Base-by-base conservation (phyloP, 2,888 invertebrate species). In the Litoditis marina region DNA sequence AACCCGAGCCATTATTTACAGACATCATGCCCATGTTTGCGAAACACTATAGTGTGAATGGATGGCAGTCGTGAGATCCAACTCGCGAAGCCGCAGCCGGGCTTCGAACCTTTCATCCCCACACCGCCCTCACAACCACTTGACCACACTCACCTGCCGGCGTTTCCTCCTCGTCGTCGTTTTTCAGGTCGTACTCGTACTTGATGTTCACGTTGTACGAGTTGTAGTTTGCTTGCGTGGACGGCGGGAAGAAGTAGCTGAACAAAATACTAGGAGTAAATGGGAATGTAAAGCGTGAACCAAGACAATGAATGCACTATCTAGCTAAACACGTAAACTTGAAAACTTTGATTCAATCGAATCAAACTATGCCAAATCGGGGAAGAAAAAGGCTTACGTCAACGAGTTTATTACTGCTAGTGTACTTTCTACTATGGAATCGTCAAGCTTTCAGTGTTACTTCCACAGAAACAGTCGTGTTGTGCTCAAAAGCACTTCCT, bases 201-300 rank as follows among this genome's bases (percentile, higher is more conserved):
- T 62, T 62, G 28, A 62, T 62, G 39, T 57, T 62, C 42, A 51
- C 51, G 16, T 46, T 22, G 22, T 34, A 30, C 30, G 50, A 50
- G 42, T 27, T 34, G 34, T 54, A 46, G n/a, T 46, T 32, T 19
- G 52, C 25, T 27, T 60, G 60, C 5, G 50, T 51, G 11, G 62
- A 49, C 1, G 62, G 57, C 11, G 62, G 57, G 52, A 62, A 62
- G 39, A 62, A 62, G 27, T 62, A 62, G 7, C 62, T 62, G 61
- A 22, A 58, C 19, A 16, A 36, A 36, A n/a, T n/a, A n/a, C n/a
- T n/a, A n/a, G n/a, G n/a, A n/a, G n/a, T n/a, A n/a, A n/a, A n/a
- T n/a, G n/a, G n/a, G n/a, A n/a, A n/a, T n/a, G n/a, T n/a, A n/a
- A n/a, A n/a, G n/a, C n/a, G n/a, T n/a, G n/a, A n/a, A n/a, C n/a